phyloP scores from a whole-genome alignment of 2,888 invertebrate species.

The Congeria kusceri region DNA sequence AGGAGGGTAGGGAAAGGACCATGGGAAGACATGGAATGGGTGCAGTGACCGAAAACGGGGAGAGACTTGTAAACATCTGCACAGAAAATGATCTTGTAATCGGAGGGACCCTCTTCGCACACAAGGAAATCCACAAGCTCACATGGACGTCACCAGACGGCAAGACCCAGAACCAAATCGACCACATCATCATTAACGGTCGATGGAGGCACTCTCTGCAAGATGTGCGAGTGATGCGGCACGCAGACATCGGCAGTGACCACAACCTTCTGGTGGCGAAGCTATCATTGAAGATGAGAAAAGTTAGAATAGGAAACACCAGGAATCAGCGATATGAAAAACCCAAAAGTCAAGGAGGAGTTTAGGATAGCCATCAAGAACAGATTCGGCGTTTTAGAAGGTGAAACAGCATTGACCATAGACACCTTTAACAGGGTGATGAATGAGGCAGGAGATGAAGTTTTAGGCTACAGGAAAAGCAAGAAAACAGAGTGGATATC shows the following conservation, averaged over 20 bases:
- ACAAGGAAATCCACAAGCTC: slow-evolving; percentile 36
- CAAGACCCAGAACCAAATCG: slow-evolving; percentile 41
- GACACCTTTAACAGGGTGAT: not conserved
- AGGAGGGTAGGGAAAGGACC: not conserved
- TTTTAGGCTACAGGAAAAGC: not conserved
- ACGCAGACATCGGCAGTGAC: slow-evolving; percentile 10
- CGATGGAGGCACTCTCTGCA: slow-evolving; percentile 20
- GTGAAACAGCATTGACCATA: not conserved
- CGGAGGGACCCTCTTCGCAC: slow-evolving; percentile 11
- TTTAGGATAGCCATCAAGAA: not conserved
- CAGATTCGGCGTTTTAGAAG: too few species aligned
- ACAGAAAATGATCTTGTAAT: slow-evolving; percentile 13
- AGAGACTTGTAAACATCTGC: slow-evolving; percentile 7
- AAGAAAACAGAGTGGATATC: not conserved
- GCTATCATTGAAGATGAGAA: not conserved
- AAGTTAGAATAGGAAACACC: not conserved
- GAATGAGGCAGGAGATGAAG: not conserved
- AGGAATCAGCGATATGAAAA: not conserved
- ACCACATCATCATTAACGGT: slow-evolving; percentile 8
- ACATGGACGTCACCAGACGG: slow-evolving; percentile 53
- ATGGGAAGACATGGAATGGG: slow-evolving; percentile 1
- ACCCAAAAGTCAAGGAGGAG: too few species aligned
- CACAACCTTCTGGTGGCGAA: slow-evolving; percentile 1
- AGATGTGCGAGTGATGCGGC: slow-evolving; percentile 26
- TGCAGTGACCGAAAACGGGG: slow-evolving; percentile 7